Evolutionary conservation across 1,140 invertebrate genomes (phyloP).

Genomic region (Dendroctonus ponderosae): DNA sequence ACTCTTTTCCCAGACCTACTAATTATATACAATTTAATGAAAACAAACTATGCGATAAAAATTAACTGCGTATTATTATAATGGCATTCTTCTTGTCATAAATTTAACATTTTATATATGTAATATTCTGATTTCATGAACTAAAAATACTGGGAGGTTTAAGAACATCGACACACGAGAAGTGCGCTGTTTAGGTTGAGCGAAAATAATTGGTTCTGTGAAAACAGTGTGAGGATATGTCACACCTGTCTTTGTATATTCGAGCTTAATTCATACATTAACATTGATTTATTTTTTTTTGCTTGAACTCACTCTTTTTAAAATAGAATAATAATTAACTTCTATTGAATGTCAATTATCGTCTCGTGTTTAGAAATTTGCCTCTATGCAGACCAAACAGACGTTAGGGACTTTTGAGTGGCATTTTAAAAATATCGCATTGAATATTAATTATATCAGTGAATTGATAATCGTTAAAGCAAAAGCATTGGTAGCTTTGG

Average conservation of each 20-base stretch:
- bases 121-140: conserved; percentile 21
- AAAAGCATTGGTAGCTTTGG: too few relatives aligned
- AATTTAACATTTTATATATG: conserved; percentile 10
- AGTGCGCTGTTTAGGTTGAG: conserved; percentile 17
- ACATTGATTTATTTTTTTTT: conserved; percentile 12
- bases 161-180: conserved; percentile 26
- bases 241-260: conserved; percentile 24
- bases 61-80: conserved; percentile 12
- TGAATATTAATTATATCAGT: too few relatives aligned
- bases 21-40: neutral
- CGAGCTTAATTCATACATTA: conserved; percentile 12
- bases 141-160: conserved; percentile 14
- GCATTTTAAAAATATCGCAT: too few relatives aligned
- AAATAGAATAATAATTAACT: conserved; percentile 15
- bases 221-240: conserved; percentile 16
- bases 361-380: neutral
- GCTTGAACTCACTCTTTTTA: conserved; percentile 1
- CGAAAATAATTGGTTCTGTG: conserved; percentile 16
- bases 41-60: conserved; percentile 1
- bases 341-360: conserved; percentile 4
- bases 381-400: too few relatives aligned
- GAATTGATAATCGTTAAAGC: too few relatives aligned
- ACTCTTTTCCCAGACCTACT: too few relatives aligned
- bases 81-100: conserved; percentile 9
- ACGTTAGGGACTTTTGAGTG: too few relatives aligned